These are phyloP conservation scores for Caenorhabditis sulstoni DNA, from an alignment of 2,888 invertebrate species.

Conservation along the genomic window DNA sequence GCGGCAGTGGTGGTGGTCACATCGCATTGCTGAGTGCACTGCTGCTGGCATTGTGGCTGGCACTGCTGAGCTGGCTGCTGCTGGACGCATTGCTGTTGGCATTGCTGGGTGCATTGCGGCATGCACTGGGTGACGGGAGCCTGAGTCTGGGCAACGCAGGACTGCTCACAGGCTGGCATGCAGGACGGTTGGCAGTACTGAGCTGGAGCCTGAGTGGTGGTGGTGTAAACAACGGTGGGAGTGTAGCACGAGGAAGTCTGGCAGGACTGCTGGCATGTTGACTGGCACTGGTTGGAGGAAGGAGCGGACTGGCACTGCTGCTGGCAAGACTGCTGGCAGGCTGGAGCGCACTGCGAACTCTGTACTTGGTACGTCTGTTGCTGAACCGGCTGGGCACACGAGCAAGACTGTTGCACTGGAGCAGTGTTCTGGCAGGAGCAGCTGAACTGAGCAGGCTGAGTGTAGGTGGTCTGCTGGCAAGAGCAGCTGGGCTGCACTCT, in stretches of 20 bases:
- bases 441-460: slow-evolving; percentile 49
- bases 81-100: slow-evolving; percentile 51
- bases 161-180: slow-evolving; percentile 50
- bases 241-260: slow-evolving; percentile 43
- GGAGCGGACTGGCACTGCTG: slow-evolving; percentile 60
- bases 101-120: slow-evolving; percentile 37
- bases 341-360: slow-evolving; percentile 64
- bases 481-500: slow-evolving; percentile 48
- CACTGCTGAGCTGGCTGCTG: slow-evolving; percentile 53
- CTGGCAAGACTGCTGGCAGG: slow-evolving; percentile 65
- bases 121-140: slow-evolving; percentile 46
- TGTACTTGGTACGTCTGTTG: slow-evolving; percentile 57
- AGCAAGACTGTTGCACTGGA: slow-evolving; percentile 45
- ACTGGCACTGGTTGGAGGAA: slow-evolving; percentile 56
- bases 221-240: slow-evolving; percentile 32
- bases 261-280: slow-evolving; percentile 60
- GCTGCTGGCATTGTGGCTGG: slow-evolving; percentile 60
- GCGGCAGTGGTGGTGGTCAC: slow-evolving; percentile 48
- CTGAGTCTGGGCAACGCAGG: slow-evolving; percentile 36
- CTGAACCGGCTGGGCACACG: slow-evolving; percentile 42
- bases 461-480: slow-evolving; percentile 47
- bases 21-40: slow-evolving; percentile 47
- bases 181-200: slow-evolving; percentile 46
- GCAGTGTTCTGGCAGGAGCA: slow-evolving; percentile 57
- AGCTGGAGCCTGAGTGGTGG: slow-evolving; percentile 45